Percentiles rank a stretch among this genome's conserved stretches.
Evolutionary conservation across 2,797 vertebrate species (phyloP).

Genomic region (Characodon lateralis): DNA sequence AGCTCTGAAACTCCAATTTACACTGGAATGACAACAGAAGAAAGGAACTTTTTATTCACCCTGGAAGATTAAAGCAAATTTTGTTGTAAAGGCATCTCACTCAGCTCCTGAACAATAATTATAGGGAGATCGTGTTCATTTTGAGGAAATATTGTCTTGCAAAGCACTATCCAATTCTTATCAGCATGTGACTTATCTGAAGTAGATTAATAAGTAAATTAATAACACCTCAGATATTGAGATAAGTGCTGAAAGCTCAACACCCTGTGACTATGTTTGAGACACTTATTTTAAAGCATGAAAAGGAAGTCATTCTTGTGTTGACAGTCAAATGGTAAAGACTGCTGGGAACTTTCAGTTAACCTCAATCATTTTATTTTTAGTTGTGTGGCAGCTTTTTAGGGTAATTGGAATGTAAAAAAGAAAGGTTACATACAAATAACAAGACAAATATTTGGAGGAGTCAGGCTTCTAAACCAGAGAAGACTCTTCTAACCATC

Average conservation of each 20-base stretch:
- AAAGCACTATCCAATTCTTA: too few species aligned
- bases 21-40: constrained; percentile 77
- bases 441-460: not conserved
- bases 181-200: not conserved
- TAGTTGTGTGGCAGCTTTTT: not conserved
- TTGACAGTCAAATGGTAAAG: too few species aligned
- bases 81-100: not conserved
- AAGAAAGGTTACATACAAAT: not conserved
- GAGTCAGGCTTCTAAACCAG: too few species aligned
- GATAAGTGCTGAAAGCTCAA: not conserved
- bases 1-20: constrained; percentile 93
- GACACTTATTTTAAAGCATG: too few species aligned
- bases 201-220: too few species aligned
- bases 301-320: too few species aligned
- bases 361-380: not conserved
- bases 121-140: not conserved
- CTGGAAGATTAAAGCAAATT: not conserved
- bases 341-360: not conserved
- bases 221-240: too few species aligned
- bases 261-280: too few species aligned
- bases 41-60: not conserved
- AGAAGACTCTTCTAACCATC: too few species aligned
- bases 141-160: too few species aligned
- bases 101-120: not conserved
- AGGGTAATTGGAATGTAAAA: not conserved